A percentile compares a stretch with the other conserved stretches of the same genome.
These are phyloP conservation scores for Steromphala cineraria DNA, from an alignment of 2,888 invertebrate species.

Conservation along the genomic window DNA sequence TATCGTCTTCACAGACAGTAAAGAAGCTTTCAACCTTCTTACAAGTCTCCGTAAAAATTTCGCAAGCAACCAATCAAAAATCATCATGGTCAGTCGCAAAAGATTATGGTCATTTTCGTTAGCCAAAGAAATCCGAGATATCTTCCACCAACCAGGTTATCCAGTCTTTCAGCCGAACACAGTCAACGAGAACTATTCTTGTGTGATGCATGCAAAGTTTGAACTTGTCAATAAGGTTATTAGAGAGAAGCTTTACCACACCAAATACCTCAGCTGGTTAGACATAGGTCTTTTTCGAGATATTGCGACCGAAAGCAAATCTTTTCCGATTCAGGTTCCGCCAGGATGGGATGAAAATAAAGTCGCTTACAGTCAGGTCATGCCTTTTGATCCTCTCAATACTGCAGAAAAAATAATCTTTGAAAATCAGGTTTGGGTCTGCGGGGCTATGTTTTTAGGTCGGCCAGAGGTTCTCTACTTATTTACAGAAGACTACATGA, in stretches of 20 bases:
- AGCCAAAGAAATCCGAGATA: constrained; percentile 43
- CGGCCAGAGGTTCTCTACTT: constrained; percentile 50
- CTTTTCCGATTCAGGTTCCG: constrained; percentile 45
- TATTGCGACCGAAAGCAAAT: constrained; percentile 36
- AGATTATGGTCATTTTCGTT: constrained; percentile 58
- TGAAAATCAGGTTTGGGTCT: constrained; percentile 59
- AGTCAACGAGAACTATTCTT: constrained; percentile 61
- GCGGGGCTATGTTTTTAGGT: constrained; percentile 65
- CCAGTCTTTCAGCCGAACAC: constrained; percentile 65
- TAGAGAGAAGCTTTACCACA: constrained; percentile 50
- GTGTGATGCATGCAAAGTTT: constrained; percentile 70
- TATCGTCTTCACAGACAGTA: constrained; percentile 57
- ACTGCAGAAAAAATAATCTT: constrained; percentile 47
- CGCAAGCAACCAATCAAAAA: constrained; percentile 43
- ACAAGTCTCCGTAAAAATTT: constrained; percentile 39
- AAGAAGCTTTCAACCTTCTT: constrained; percentile 45
- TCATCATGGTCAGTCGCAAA: constrained; percentile 42
- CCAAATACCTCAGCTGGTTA: constrained; percentile 65
- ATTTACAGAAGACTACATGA: constrained; percentile 57
- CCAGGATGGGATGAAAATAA: constrained; percentile 45
- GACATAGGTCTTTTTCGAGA: constrained; percentile 67
- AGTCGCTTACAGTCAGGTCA: constrained; percentile 43
- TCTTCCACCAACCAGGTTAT: constrained; percentile 58
- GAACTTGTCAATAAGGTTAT: constrained; percentile 60
- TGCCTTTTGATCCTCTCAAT: constrained; percentile 27